Base-by-base conservation (phyloP, 2,113 vertebrate species). In the Melospiza georgiana region DNA sequence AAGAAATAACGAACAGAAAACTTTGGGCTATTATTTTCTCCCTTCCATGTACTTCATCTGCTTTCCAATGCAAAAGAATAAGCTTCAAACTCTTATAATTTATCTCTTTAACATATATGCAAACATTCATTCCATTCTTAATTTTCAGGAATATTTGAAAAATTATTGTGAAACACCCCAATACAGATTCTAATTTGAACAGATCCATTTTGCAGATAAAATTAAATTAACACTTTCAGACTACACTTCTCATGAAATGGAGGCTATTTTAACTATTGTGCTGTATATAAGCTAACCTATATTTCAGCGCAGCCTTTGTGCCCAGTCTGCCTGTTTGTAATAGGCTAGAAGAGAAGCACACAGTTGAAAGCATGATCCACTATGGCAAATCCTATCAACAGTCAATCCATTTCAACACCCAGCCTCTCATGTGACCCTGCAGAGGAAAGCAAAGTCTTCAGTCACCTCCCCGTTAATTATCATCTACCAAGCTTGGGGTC, bases 361-460 rank as follows among this genome's bases (percentile, higher is more conserved):
- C 35, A 68, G 79, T 12, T 51, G 73, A 89, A 92, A 90, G 90
- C 83, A 28, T 72, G 88, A 96, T 81, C 90, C 76, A 84, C 57
- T 68, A 86, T 43, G 65, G 93, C 79, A 96, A 96, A 96, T 96
- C 94, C 92, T 95, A 93, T 96, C 95, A 97, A 88, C 85, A 90
- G 83, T 90, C 90, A 95, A 95, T 87, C 95, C 86, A 90, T 65
- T 94, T 82, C 89, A 83, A 16, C 1, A 11, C 35, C 18, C 58
- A 85, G 71, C 37, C 71, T 83, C 89, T 87, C 71, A 87, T 49
- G 74, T 73, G 89, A 93, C 72, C 71, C 72, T 39, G 43, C 55
- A 82, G 61, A 93, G 61, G 25, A 90, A 5, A 80, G 44, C 14
- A 24, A 73, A 90, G 46, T 52, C 76, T 74, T 88, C 15, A 78